Evolutionary conservation across 1,140 invertebrate genomes (phyloP).

Genomic region (Hyphantria cunea): DNA sequence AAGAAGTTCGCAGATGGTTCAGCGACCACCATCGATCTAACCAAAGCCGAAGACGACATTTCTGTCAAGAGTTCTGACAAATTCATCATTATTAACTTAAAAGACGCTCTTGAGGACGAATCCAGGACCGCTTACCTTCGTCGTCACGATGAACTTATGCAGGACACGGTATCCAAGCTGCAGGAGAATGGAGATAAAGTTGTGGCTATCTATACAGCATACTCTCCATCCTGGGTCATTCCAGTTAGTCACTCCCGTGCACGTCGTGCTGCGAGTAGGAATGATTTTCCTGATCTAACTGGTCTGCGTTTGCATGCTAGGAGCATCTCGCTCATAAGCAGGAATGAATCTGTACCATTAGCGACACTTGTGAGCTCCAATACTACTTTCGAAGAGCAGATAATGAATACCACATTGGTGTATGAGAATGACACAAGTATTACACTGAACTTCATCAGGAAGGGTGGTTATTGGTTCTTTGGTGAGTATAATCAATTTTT

Average conservation of each 20-base stretch:
- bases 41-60: conserved; percentile 65
- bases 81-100: conserved; percentile 67
- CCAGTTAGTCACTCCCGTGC: conserved; percentile 46
- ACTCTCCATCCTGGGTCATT: conserved; percentile 68
- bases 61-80: conserved; percentile 42
- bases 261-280: conserved; percentile 47
- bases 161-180: conserved; percentile 57
- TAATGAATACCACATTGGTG: conserved; percentile 44
- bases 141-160: conserved; percentile 75
- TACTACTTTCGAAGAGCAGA: conserved; percentile 34
- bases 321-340: conserved; percentile 30
- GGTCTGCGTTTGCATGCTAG: conserved; percentile 53
- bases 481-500: conserved; percentile 64
- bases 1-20: conserved; percentile 49
- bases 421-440: conserved; percentile 44
- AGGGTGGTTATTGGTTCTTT: conserved; percentile 67
- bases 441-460: conserved; percentile 49
- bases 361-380: conserved; percentile 18
- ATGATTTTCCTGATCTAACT: conserved; percentile 28
- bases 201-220: conserved; percentile 69
- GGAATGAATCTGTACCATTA: conserved; percentile 27
- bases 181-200: conserved; percentile 57
- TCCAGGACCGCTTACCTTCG: conserved; percentile 60
- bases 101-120: conserved; percentile 72
- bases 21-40: conserved; percentile 46